Conservation (phyloP, 2,888 invertebrate species). For the Spodoptera picta region DNA sequence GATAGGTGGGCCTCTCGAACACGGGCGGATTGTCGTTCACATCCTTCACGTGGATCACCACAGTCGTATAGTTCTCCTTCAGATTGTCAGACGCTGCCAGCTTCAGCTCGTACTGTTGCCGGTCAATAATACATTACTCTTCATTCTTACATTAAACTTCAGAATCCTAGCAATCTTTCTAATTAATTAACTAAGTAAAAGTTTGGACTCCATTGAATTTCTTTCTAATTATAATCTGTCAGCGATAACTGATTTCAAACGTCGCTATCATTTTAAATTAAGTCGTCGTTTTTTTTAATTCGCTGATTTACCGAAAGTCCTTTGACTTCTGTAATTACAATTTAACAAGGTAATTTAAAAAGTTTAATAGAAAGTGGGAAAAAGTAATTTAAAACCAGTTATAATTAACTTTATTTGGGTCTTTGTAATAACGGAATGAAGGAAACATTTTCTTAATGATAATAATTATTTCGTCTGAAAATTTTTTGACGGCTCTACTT, state of each 20-base stretch:
- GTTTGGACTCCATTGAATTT: slow-evolving; percentile 4
- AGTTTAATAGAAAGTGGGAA: slow-evolving; percentile 63
- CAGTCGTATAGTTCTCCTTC: slow-evolving; percentile 98
- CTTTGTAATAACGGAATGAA: slow-evolving; percentile 60
- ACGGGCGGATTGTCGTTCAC: slow-evolving; percentile 99
- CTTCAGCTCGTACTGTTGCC: slow-evolving; percentile 95
- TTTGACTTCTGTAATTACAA: slow-evolving; percentile 68
- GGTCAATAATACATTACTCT: slow-evolving; percentile 54
- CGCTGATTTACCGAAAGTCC: slow-evolving; percentile 56
- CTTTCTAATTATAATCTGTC: slow-evolving; percentile 21
- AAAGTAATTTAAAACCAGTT: slow-evolving; percentile 64
- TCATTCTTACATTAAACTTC: slow-evolving; percentile 5
- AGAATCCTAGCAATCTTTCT: slow-evolving; percentile 13
- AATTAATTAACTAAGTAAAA: slow-evolving; percentile 10
- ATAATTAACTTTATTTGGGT: slow-evolving; percentile 71
- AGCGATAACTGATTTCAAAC: slow-evolving; percentile 17
- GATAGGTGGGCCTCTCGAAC: slow-evolving; percentile 97
- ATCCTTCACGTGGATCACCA: slow-evolving; percentile 98
- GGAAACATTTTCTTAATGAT: slow-evolving; percentile 50
- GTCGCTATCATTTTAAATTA: slow-evolving; percentile 29
- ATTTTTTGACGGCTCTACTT: slow-evolving; percentile 30
- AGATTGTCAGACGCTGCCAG: slow-evolving; percentile 98
- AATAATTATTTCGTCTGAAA: slow-evolving; percentile 38
- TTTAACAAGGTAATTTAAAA: slow-evolving; percentile 71
- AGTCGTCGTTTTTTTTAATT: slow-evolving; percentile 39